These are phyloP conservation scores for Heliconius himera DNA, from an alignment of 1,140 invertebrate species.

Conservation along the genomic window DNA sequence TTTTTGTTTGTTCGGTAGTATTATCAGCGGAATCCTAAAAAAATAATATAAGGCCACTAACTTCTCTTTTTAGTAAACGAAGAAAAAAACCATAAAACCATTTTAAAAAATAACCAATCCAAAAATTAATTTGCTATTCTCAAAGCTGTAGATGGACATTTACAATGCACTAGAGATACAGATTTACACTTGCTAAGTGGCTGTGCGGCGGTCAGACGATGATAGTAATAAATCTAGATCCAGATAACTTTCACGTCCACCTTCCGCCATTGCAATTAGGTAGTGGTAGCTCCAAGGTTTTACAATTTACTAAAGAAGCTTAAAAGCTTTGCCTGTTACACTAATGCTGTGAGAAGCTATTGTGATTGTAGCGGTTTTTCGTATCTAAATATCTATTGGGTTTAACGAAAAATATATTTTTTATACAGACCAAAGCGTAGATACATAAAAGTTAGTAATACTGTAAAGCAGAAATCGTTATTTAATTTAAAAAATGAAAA, in stretches of 20 bases:
- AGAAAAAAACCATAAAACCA: not conserved
- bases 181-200: conserved; percentile 47
- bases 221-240: conserved; percentile 55
- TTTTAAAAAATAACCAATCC: not conserved
- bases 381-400: no score
- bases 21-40: no score
- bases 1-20: no score
- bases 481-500: no score
- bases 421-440: no score
- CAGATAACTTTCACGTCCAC: conserved; percentile 53
- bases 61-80: no score
- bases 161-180: conserved; percentile 24
- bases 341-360: not conserved
- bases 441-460: no score
- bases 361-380: not conserved
- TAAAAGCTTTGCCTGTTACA: conserved; percentile 5
- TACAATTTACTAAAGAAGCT: conserved; percentile 13
- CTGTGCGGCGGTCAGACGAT: conserved; percentile 49
- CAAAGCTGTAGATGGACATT: conserved; percentile 4
- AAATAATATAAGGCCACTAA: not conserved
- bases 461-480: no score
- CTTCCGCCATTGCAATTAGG: conserved; percentile 49
- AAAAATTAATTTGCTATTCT: not conserved
- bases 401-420: no score
- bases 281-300: conserved; percentile 16